These are phyloP conservation scores for Canis aureus DNA, from an alignment of 2,113 vertebrate genomes.

Conservation along the genomic window DNA sequence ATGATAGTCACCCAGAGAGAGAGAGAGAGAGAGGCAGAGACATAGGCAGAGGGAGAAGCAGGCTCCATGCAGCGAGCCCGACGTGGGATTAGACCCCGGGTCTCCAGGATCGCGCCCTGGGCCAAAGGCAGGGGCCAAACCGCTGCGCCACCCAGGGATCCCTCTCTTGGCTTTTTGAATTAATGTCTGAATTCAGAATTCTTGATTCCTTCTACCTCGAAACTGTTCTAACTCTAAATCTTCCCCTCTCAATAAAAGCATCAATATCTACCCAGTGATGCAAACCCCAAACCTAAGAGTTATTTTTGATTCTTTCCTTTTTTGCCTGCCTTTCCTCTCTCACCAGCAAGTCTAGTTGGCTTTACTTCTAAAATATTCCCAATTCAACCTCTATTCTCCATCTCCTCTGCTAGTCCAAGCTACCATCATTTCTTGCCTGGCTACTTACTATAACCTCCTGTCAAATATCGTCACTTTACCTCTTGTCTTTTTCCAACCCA, in stretches of 20 bases:
- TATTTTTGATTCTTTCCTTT: background rate
- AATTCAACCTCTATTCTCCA: background rate
- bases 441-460: background rate
- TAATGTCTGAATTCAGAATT: background rate
- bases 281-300: background rate
- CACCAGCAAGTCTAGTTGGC: background rate
- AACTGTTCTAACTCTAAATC: background rate
- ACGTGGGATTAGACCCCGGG: too few species aligned
- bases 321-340: background rate
- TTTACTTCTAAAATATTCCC: constrained; percentile 21
- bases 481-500: background rate
- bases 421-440: background rate
- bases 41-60: too few species aligned
- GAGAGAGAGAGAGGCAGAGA: too few species aligned
- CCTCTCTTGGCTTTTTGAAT: background rate
- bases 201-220: background rate
- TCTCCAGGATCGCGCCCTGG: too few species aligned
- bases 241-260: background rate
- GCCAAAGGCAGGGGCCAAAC: too few species aligned
- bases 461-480: background rate
- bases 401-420: background rate
- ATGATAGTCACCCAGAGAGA: too few species aligned
- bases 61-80: too few species aligned
- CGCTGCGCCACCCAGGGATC: too few species aligned
- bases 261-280: background rate